Percentiles rank a stretch among this genome's conserved stretches.
Conservation (phyloP, 2,797 vertebrate species). For the Avahi laniger region DNA sequence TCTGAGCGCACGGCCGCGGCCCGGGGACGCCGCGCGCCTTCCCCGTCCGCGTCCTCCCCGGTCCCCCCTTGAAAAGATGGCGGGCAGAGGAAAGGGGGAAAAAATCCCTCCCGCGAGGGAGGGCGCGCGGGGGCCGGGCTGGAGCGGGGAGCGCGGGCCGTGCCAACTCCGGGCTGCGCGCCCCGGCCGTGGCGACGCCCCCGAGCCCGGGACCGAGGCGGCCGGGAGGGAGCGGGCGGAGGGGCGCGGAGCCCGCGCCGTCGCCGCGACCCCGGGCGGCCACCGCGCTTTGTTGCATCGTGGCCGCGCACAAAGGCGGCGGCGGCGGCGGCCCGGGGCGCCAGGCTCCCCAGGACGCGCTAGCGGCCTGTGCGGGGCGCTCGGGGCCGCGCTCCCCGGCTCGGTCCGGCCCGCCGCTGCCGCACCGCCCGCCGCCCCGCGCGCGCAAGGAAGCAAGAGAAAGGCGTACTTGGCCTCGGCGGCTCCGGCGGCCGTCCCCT, state of each 20-base stretch:
- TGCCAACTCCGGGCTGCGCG: slow-evolving; percentile 65
- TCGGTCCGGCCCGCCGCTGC: slow-evolving; percentile 48
- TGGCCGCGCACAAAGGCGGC: slow-evolving; percentile 90
- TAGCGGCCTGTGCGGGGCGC: slow-evolving; percentile 63
- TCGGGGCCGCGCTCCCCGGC: slow-evolving; percentile 36
- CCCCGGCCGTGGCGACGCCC: slow-evolving; percentile 65
- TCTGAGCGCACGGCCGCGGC: not conserved
- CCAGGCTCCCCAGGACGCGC: slow-evolving; percentile 18
- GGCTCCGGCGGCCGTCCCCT: slow-evolving; percentile 87
- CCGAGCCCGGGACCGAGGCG: slow-evolving; percentile 7
- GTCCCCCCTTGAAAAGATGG: slow-evolving; percentile 88
- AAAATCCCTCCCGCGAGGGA: slow-evolving; percentile 65
- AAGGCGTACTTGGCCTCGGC: slow-evolving; percentile 86
- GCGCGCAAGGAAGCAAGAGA: slow-evolving; percentile 71
- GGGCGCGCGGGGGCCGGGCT: slow-evolving; percentile 48
- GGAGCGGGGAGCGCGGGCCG: slow-evolving; percentile 56
- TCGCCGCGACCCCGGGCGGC: slow-evolving; percentile 75
- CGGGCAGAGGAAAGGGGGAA: slow-evolving; percentile 83
- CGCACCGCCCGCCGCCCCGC: slow-evolving; percentile 59
- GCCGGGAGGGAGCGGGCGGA: not conserved
- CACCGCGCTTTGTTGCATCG: slow-evolving; percentile 92
- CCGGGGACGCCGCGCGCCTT: not conserved
- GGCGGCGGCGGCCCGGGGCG: slow-evolving; percentile 46
- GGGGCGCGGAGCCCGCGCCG: slow-evolving; percentile 73
- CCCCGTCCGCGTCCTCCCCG: not conserved